These are phyloP conservation scores for Tanypteryx hageni DNA, from an alignment of 2,888 invertebrate genomes.

Conservation along the genomic window DNA sequence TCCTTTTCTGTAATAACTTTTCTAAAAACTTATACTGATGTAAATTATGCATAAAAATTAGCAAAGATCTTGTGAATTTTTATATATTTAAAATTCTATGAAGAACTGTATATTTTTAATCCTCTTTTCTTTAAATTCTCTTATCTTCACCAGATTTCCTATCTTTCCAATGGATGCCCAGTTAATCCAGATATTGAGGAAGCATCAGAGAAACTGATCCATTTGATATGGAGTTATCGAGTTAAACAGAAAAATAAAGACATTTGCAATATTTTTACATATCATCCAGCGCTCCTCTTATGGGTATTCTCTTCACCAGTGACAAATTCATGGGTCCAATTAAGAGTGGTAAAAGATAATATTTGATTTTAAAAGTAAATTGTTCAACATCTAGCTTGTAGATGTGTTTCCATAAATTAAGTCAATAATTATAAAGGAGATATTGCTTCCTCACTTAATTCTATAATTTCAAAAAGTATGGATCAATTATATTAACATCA, in stretches of 20 bases:
- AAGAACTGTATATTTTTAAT: too few relatives aligned
- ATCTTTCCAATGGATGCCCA: conserved; percentile 49
- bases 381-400: neutral
- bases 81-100: too few relatives aligned
- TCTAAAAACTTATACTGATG: neutral
- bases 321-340: conserved; percentile 32
- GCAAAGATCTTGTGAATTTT: too few relatives aligned
- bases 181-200: conserved; percentile 18
- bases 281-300: conserved; percentile 39
- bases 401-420: neutral
- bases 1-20: conserved; percentile 39
- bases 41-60: too few relatives aligned
- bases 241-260: neutral
- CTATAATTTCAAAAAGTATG: too few relatives aligned
- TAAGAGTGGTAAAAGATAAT: neutral
- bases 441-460: too few relatives aligned
- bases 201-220: conserved; percentile 13
- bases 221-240: neutral
- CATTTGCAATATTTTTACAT: conserved; percentile 3
- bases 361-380: neutral
- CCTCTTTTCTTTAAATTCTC: too few relatives aligned
- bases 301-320: conserved; percentile 49
- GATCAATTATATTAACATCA: neutral
- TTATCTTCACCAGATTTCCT: neutral
- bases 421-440: too few relatives aligned